A percentile compares a stretch with the other conserved stretches of the same genome.
Conservation (phyloP, 2,113 vertebrate species). For the Megaceryle torquata region DNA sequence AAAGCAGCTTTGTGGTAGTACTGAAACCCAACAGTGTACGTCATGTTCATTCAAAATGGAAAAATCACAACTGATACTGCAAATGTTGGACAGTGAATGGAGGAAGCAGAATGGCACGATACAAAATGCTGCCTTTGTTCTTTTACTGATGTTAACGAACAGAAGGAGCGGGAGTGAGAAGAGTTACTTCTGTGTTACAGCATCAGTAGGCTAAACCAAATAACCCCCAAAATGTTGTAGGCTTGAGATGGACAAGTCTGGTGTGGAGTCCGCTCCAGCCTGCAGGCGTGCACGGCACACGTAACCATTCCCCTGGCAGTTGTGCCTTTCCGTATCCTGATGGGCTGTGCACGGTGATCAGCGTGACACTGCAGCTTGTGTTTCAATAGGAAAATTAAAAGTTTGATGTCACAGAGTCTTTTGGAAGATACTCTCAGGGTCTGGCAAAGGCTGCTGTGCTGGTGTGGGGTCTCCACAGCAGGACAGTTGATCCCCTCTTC, state of each 20-base stretch:
- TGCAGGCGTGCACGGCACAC: neutral
- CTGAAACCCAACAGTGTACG: neutral
- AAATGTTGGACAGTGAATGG: neutral
- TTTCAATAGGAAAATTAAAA: neutral
- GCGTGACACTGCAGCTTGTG: fast-evolving
- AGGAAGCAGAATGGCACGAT: neutral
- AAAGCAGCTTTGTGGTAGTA: neutral
- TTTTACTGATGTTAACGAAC: neutral
- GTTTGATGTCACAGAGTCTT: neutral
- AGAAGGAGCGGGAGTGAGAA: neutral
- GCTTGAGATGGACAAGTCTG: neutral
- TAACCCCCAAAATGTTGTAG: neutral
- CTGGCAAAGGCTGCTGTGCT: neutral
- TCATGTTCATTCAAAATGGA: neutral
- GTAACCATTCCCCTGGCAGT: neutral
- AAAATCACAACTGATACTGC: neutral
- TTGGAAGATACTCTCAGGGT: neutral
- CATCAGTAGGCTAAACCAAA: neutral
- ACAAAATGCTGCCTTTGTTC: neutral
- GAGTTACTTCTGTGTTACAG: neutral
- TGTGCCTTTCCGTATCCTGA: neutral
- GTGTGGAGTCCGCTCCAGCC: neutral
- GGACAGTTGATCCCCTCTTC: neutral
- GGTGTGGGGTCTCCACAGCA: neutral
- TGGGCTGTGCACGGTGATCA: neutral